phyloP scores from a whole-genome alignment of 2,888 invertebrate species.

The Biston stratarius region DNA sequence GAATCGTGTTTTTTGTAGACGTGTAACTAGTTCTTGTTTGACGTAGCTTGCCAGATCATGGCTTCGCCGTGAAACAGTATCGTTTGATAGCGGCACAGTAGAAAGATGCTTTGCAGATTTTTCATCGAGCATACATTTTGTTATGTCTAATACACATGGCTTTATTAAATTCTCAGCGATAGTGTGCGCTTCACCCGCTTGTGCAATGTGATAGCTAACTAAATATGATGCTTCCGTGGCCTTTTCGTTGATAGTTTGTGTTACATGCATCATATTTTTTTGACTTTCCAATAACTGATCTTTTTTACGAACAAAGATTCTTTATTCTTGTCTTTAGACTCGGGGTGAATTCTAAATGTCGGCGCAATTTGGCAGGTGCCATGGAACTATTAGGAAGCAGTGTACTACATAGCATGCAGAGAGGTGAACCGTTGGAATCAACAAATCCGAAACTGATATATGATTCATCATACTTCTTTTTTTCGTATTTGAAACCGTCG shows the following conservation, averaged over 20 bases:
- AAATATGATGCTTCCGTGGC: constrained; percentile 53
- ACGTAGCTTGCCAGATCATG: constrained; percentile 50
- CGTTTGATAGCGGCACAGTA: constrained; percentile 55
- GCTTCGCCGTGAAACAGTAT: constrained; percentile 55
- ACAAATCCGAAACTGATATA: constrained; percentile 50
- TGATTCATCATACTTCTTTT: constrained; percentile 46
- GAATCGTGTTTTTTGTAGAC: constrained; percentile 42
- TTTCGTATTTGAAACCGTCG: constrained; percentile 43
- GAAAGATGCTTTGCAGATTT: constrained; percentile 54
- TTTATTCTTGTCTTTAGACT: constrained; percentile 47
- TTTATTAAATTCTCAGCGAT: constrained; percentile 54
- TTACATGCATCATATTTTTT: constrained; percentile 48
- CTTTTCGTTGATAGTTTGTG: constrained; percentile 50
- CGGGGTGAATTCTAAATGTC: constrained; percentile 43
- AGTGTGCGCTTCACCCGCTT: constrained; percentile 50
- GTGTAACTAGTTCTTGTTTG: constrained; percentile 50
- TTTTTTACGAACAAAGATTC: constrained; percentile 44
- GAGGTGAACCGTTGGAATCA: constrained; percentile 48
- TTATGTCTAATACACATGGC: constrained; percentile 44
- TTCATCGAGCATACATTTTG: constrained; percentile 52
- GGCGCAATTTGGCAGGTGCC: constrained; percentile 48
- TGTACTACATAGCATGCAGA: constrained; percentile 41
- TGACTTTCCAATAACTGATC: constrained; percentile 44
- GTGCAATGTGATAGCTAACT: constrained; percentile 49
- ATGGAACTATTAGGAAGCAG: constrained; percentile 48